Conservation (phyloP, 35 echinoderm and acorn worm genomes). For the Amphiura filiformis region DNA sequence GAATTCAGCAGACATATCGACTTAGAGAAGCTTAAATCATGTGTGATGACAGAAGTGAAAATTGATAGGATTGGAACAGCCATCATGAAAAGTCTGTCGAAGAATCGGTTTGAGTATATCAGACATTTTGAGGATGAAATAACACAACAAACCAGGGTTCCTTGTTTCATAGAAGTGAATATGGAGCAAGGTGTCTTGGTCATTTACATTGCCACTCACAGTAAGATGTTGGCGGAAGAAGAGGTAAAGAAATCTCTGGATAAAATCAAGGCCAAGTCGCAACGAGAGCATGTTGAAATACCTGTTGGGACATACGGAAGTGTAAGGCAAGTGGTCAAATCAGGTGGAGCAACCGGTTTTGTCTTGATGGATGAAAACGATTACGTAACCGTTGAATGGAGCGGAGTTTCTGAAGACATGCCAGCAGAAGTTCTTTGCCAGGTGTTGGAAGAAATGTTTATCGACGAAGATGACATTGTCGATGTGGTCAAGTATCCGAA, state of each 20-base stretch:
- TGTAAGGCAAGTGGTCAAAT: constrained; percentile 31
- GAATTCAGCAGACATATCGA: constrained; percentile 18
- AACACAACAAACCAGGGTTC: neutral
- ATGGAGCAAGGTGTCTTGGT: neutral
- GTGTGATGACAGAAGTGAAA: neutral
- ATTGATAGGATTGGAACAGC: constrained; percentile 13
- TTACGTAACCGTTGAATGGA: constrained; percentile 19
- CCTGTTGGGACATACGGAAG: constrained; percentile 20
- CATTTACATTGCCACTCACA: constrained; percentile 17
- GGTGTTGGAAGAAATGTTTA: neutral
- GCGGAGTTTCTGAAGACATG: neutral
- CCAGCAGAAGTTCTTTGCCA: neutral
- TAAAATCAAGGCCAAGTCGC: neutral
- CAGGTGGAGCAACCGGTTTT: constrained; percentile 28
- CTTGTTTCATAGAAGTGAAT: constrained; percentile 34
- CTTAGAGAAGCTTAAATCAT: neutral
- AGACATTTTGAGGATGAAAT: constrained; percentile 26
- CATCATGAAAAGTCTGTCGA: constrained; percentile 22
- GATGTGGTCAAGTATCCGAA: constrained; percentile 12
- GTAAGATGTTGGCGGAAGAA: neutral
- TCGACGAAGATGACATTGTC: neutral
- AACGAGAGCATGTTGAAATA: constrained; percentile 36
- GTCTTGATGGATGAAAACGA: constrained; percentile 40
- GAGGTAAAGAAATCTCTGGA: neutral
- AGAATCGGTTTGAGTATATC: constrained; percentile 6